Percentiles rank a stretch among this genome's conserved stretches.
Conservation (phyloP, 2,888 invertebrate species). For the Eilema caniola region DNA sequence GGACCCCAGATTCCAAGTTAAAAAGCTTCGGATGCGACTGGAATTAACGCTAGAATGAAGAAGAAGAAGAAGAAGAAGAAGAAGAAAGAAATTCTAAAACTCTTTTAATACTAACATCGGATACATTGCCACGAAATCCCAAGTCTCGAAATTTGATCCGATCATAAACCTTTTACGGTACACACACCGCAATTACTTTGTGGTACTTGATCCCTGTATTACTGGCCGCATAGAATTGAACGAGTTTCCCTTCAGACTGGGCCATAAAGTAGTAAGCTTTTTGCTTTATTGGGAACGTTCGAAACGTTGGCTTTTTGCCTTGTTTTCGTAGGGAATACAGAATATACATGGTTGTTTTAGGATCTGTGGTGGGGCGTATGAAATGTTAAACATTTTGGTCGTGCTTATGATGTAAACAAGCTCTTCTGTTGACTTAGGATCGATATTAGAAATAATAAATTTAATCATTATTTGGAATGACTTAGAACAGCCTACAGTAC, state of each 20-base stretch:
- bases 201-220: constrained; percentile 27
- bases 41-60: no score
- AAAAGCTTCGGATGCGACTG: no score
- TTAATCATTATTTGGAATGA: no score
- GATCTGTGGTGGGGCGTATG: not conserved
- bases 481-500: not conserved
- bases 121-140: not conserved
- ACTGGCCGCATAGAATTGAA: constrained; percentile 18
- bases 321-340: not conserved
- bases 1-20: no score
- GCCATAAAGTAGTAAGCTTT: not conserved
- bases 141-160: not conserved
- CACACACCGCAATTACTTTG: constrained; percentile 40
- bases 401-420: not conserved
- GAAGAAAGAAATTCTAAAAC: not conserved
- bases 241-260: not conserved
- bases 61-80: no score
- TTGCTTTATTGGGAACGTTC: constrained; percentile 5
- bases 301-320: not conserved
- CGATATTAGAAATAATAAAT: constrained; percentile 1
- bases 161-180: constrained; percentile 43
- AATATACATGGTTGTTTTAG: not conserved
- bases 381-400: not conserved
- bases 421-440: not conserved
- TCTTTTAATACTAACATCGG: not conserved